These are phyloP conservation scores for Macrochelys suwanniensis DNA, from an alignment of 2,797 vertebrate species.

Conservation along the genomic window DNA sequence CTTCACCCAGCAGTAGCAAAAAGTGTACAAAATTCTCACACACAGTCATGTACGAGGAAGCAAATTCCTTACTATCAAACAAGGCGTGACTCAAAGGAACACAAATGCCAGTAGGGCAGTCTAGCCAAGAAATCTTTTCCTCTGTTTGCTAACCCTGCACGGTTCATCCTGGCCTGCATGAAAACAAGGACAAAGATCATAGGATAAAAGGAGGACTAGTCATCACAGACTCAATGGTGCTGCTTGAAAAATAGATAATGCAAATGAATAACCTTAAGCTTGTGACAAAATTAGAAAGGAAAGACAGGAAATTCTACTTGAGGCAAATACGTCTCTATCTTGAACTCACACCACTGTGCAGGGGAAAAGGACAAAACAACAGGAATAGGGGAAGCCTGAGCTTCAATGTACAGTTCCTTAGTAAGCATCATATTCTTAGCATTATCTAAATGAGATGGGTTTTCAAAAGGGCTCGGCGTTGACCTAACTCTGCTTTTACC, in stretches of 20 bases:
- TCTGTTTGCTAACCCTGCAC: not conserved
- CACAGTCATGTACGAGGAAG: not conserved
- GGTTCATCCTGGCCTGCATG: not conserved
- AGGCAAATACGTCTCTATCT: conserved; percentile 20
- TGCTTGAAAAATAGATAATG: conserved; percentile 40
- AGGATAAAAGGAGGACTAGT: not conserved
- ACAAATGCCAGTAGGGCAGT: not conserved
- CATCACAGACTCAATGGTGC: not conserved
- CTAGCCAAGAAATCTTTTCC: not conserved
- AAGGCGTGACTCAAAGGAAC: conserved; percentile 2
- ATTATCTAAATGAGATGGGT: not conserved
- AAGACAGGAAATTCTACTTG: conserved; percentile 32
- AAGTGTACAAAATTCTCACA: not conserved
- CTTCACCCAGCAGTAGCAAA: not conserved
- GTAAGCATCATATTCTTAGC: rapidly evolving
- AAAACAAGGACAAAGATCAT: not conserved
- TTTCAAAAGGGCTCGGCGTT: not conserved
- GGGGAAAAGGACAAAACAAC: not conserved
- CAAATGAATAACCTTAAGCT: conserved; percentile 7
- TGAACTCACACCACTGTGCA: not conserved
- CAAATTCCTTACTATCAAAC: not conserved
- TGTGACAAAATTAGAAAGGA: not conserved
- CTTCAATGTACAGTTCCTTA: not conserved
- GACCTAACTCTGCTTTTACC: not conserved
- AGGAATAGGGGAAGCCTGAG: not conserved